Percentiles rank a stretch among this genome's conserved stretches.
These are phyloP conservation scores for Fukomys damarensis DNA, from an alignment of 2,113 vertebrate genomes.

Conservation along the genomic window DNA sequence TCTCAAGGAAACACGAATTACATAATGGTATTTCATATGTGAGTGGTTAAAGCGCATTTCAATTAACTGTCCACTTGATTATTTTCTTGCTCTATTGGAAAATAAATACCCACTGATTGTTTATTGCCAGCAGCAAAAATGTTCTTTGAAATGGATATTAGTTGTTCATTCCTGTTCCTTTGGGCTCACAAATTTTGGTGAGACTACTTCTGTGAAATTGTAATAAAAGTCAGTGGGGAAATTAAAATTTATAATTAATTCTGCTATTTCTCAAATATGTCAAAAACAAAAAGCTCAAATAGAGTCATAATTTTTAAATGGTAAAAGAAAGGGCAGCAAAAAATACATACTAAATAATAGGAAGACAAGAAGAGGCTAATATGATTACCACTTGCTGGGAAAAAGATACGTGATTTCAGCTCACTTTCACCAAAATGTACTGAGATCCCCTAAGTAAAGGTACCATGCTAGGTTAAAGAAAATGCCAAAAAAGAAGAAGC, in stretches of 20 bases:
- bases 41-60: conserved; percentile 10
- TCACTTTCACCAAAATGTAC: not conserved
- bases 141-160: conserved; percentile 64
- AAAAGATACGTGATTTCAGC: not conserved
- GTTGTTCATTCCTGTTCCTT: conserved; percentile 16
- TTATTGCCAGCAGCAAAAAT: conserved; percentile 29
- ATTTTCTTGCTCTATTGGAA: conserved; percentile 56
- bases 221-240: conserved; percentile 48
- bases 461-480: not conserved
- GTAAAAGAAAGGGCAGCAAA: not conserved
- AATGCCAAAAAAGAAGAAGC: conserved; percentile 1
- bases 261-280: not conserved
- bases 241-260: conserved; percentile 55
- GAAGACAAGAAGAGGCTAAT: not conserved
- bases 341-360: conserved; percentile 37
- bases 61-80: conserved; percentile 57
- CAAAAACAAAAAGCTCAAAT: not conserved
- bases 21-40: not conserved
- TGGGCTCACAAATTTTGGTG: conserved; percentile 40
- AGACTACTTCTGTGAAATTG: conserved; percentile 37
- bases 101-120: conserved; percentile 46
- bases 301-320: not conserved
- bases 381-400: not conserved
- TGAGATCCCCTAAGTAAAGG: not conserved
- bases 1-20: conserved; percentile 17